These are phyloP conservation scores for Phengaris alcon DNA, from an alignment of 2,888 invertebrate species.

Conservation along the genomic window DNA sequence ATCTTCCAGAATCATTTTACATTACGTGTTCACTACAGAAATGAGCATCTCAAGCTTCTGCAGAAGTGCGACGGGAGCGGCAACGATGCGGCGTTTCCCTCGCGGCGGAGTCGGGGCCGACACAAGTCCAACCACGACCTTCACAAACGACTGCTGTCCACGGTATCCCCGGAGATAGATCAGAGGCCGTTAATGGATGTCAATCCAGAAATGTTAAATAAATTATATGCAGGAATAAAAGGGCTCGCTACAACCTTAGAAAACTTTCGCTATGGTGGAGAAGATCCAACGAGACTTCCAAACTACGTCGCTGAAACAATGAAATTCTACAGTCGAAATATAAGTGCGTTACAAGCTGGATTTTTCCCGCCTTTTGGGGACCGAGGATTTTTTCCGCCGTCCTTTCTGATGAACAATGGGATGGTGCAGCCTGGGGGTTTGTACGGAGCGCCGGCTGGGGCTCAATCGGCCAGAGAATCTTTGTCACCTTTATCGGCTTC, in stretches of 20 bases:
- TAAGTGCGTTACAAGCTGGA: conserved; percentile 67
- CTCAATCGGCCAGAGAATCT: conserved; percentile 68
- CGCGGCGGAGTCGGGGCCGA: conserved; percentile 83
- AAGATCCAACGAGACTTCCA: conserved; percentile 66
- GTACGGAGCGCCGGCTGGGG: conserved; percentile 65
- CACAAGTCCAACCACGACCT: conserved; percentile 80
- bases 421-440: conserved; percentile 58
- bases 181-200: conserved; percentile 80
- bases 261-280: conserved; percentile 80
- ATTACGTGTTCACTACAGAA: conserved; percentile 93
- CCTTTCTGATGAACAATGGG: conserved; percentile 69
- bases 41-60: conserved; percentile 92
- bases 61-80: conserved; percentile 94
- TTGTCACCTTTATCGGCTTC: conserved; percentile 71
- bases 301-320: conserved; percentile 73
- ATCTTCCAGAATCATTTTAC: conserved; percentile 94
- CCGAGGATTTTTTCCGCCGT: conserved; percentile 66
- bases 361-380: conserved; percentile 68
- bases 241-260: conserved; percentile 81
- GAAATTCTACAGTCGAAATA: conserved; percentile 73
- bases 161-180: conserved; percentile 69
- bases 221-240: conserved; percentile 88
- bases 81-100: conserved; percentile 94
- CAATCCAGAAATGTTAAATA: conserved; percentile 89
- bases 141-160: conserved; percentile 74